Evolutionary conservation across 2,113 vertebrate genomes (phyloP).

Genomic region (Syngnathoides biaculeatus): DNA sequence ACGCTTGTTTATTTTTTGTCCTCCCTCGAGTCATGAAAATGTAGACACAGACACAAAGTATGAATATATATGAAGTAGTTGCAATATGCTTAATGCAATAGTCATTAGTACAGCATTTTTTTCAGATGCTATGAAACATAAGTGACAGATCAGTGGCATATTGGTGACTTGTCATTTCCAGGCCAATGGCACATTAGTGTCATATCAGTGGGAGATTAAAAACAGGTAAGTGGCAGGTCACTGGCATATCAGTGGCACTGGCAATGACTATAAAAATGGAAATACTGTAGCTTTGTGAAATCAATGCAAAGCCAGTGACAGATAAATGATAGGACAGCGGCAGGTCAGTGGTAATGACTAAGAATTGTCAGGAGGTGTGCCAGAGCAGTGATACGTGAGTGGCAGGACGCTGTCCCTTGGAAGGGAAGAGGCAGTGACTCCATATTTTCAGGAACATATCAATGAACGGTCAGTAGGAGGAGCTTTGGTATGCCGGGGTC

Average conservation of each 20-base stretch:
- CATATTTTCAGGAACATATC: no score
- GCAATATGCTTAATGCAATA: neutral
- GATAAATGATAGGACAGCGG: no score
- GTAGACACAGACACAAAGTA: neutral
- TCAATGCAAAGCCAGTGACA: no score
- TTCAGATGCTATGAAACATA: neutral
- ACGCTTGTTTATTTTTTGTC: neutral
- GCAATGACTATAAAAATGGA: neutral
- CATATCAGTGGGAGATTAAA: neutral
- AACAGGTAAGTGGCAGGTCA: neutral
- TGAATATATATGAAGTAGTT: neutral
- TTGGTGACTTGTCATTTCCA: neutral
- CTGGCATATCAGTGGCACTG: neutral
- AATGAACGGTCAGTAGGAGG: no score
- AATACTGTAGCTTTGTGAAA: neutral
- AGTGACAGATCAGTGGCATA: neutral
- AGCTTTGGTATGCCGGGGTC: no score
- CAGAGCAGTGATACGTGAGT: no score
- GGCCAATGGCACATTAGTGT: neutral
- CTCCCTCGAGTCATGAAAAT: neutral
- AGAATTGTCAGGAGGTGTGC: no score
- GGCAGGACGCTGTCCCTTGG: no score
- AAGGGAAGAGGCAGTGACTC: no score
- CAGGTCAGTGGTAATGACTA: no score
- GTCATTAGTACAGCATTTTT: neutral